Base-by-base conservation (phyloP, 2,797 vertebrate species). In the Poecilia picta region DNA sequence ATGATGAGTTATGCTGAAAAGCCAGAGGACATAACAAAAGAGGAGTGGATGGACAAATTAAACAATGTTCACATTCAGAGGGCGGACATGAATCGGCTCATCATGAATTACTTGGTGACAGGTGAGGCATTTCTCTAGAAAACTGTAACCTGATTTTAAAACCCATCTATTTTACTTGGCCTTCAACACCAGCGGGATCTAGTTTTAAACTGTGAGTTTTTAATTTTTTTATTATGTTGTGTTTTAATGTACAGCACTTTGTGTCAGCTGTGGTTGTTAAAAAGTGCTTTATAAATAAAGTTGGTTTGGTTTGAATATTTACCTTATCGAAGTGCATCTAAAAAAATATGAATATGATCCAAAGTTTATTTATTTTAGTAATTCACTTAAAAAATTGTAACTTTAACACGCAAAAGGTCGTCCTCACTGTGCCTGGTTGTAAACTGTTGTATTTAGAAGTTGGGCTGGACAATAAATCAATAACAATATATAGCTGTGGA, bases 21-120 rank as follows among this genome's bases (percentile, higher is more conserved):
- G 93, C 96, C 97, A 74, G 97, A 99, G 83, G 98, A 99, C 91
- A 96, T 98, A 89, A 98, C 98, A 0, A 98, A 97, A 95, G 98
- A 99, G 85, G 97, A 99, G 90, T 99, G 98, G 98, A 97, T 99
- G 98, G 98, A 99, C 83, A 99, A 98, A 83, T 93, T 99, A 53
- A 98, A 98, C 88, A 98, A 98, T 89, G 96, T 99, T 78, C 98
- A 99, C 43, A 98, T 99, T 85, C 98, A 99, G 90, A 96, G 98
- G 91, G 97, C 98, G 46, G 98, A 99, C 89, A 99, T 99, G 98
- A 99, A 99, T 79, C 97, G 98, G 23, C 97, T 99, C 83, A 99
- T 99, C 91, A 99, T 99, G 98, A 99, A 99, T 92, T 99, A 99
- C 93, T 93, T 99, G 87, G 98, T 99, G 85, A 99, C 98, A 93